phyloP scores from a whole-genome alignment of 2,797 vertebrate species.

The Leptodactylus fallax region DNA sequence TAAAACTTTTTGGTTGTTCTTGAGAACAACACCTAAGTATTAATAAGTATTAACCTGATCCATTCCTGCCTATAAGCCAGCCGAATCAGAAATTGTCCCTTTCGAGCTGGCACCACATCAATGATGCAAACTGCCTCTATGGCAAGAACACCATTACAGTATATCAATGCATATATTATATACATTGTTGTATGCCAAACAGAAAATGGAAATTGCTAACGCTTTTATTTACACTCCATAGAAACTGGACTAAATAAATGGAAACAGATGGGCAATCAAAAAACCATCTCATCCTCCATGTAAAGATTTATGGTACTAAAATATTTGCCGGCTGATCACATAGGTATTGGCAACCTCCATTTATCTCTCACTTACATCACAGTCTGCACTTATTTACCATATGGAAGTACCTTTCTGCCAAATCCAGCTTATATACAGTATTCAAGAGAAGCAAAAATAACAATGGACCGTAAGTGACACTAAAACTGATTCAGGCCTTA shows the following conservation, averaged over 20 bases:
- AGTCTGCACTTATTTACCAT: constrained; percentile 32
- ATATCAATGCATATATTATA: too few relatives aligned
- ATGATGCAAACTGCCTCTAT: too few relatives aligned
- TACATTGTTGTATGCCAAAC: background rate
- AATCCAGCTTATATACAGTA: background rate
- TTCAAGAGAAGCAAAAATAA: background rate
- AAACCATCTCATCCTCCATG: constrained; percentile 10
- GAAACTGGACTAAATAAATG: background rate
- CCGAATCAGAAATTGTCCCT: too few relatives aligned
- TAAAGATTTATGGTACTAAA: background rate
- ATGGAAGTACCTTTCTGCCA: constrained; percentile 29
- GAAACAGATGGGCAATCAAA: background rate
- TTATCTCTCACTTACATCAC: constrained; percentile 43
- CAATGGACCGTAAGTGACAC: background rate
- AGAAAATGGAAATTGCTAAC: background rate
- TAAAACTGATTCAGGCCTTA: background rate
- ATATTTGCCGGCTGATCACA: background rate
- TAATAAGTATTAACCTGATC: too few relatives aligned
- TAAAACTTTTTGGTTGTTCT: too few relatives aligned
- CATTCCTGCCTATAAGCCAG: too few relatives aligned
- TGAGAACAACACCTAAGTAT: too few relatives aligned
- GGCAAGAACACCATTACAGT: too few relatives aligned
- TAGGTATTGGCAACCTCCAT: constrained; percentile 3
- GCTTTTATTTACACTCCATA: constrained; percentile 1
- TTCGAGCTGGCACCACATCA: too few relatives aligned